These are phyloP conservation scores for Lucilia cuprina DNA, from an alignment of 1,140 invertebrate species.

Conservation along the genomic window DNA sequence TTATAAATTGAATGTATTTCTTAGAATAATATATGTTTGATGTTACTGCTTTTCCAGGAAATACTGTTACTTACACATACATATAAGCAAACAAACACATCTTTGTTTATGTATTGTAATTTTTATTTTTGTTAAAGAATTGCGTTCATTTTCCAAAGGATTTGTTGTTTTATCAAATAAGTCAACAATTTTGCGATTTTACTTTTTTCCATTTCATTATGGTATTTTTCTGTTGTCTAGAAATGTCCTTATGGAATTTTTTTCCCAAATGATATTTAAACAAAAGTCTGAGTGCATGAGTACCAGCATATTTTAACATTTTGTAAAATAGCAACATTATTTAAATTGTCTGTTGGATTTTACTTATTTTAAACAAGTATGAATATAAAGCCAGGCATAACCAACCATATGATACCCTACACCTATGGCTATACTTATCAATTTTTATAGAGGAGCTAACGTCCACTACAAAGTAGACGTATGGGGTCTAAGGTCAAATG, in stretches of 20 bases:
- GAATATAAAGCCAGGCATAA: no score
- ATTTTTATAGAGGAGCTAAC: no score
- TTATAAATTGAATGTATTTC: background rate
- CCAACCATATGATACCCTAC: no score
- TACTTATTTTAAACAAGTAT: no score
- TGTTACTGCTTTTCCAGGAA: background rate
- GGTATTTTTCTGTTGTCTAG: background rate
- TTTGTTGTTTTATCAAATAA: background rate
- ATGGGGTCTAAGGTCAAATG: no score
- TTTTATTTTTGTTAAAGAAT: background rate
- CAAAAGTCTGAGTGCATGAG: background rate
- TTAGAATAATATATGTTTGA: no score
- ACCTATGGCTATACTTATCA: no score
- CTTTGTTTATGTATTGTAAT: background rate
- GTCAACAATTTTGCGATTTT: background rate
- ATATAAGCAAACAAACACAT: background rate
- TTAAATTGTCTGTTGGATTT: no score
- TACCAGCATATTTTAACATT: background rate
- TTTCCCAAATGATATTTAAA: background rate
- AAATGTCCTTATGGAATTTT: constrained; percentile 9
- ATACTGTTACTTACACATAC: background rate
- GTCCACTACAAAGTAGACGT: no score
- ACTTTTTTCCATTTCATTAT: background rate
- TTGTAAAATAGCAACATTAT: background rate
- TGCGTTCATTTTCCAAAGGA: background rate